Evolutionary conservation across 2,888 invertebrate species (phyloP), one percentile per base, ranked within the genome.

Genomic region (Sipunculus nudus): DNA sequence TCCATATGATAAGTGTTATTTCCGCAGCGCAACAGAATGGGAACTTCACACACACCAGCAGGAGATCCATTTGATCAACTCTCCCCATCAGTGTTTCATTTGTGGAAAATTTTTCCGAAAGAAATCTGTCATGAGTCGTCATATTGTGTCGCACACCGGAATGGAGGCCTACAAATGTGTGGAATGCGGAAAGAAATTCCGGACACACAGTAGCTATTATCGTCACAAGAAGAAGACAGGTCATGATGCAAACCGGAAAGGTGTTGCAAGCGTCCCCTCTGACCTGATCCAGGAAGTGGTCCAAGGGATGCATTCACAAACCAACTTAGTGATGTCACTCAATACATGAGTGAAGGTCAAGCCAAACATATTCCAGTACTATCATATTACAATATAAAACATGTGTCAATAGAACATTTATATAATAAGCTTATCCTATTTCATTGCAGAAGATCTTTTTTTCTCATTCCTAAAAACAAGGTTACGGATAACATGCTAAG

Each of bases 231-330:
- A 54, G 4, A 53, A 57, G 47, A 62, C 57, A 2, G 64, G 67
- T 10, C 67, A 67, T 25, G 67, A 67, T 40, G 46, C 48, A 13
- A 59, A 61, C 35, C 58, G 67, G 13, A 62, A 65, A 23, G 89
- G 89, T 86, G 88, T 67, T 13, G 63, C 48, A 13, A 67, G 67
- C 45, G 58, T 67, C 2, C 67, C 67, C n/a, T n/a, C n/a, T n/a
- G n/a, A n/a, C n/a, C n/a, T n/a, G n/a, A n/a, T n/a, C n/a, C n/a
- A n/a, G n/a, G n/a, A n/a, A n/a, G n/a, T n/a, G n/a, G n/a, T n/a
- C n/a, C n/a, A n/a, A n/a, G n/a, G n/a, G n/a, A n/a, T n/a, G n/a
- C n/a, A n/a, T n/a, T n/a, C n/a, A n/a, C n/a, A n/a, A n/a, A n/a
- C n/a, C n/a, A n/a, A n/a, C n/a, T n/a, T n/a, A n/a, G n/a, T n/a